Evolutionary conservation across 2,113 vertebrate genomes (phyloP), one percentile per base, ranked within the genome.

Genomic region (Colistium nudipinnis): DNA sequence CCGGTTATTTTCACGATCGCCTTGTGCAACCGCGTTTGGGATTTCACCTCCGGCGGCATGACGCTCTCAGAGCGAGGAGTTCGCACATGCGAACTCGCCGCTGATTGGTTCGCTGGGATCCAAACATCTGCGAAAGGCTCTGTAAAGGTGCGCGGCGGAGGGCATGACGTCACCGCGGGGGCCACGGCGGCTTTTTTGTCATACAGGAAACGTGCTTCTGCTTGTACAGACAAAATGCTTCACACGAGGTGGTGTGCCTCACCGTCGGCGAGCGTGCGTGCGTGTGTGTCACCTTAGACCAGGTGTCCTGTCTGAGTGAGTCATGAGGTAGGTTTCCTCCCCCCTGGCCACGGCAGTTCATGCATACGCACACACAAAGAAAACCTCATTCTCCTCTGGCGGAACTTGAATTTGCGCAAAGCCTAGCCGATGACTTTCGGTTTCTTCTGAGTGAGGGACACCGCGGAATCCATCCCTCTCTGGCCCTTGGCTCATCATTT

Each of bases 291-390:
- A 80, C 45, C 47, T 4, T 4, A 70, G 55, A 74, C 76, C 87
- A 86, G 85, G 80, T 73, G 51, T 73, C 59, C 55, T 64, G 74
- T 84, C 74, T 70, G 30, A 35, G 33, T 84, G 64, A 81, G 47
- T 78, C 64, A 83, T 63, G 62, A 73, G 30, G 25, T 49, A 44
- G 28, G 53, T 81, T 80, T 82, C 62, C 24, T 36, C 38, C 67
- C 49, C n/a, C 10, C 16, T 60, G 44, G 70, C 60, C 28, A 16
- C 6, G 44, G 12, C n/a, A 63, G 30, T 54, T 60, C 57, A 61
- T 56, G 57, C 43, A 55, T 16, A 17, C 36, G 43, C 12, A 0
- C 35, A 14, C 7, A 53, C 47, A 70, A 59, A 55, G 36, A 75
- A 24, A 9, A 64, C n/a, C 36, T 70, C 19, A 22, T 39, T 7